Conservation (phyloP, 2,888 invertebrate species). For the Galeruca laticollis region DNA sequence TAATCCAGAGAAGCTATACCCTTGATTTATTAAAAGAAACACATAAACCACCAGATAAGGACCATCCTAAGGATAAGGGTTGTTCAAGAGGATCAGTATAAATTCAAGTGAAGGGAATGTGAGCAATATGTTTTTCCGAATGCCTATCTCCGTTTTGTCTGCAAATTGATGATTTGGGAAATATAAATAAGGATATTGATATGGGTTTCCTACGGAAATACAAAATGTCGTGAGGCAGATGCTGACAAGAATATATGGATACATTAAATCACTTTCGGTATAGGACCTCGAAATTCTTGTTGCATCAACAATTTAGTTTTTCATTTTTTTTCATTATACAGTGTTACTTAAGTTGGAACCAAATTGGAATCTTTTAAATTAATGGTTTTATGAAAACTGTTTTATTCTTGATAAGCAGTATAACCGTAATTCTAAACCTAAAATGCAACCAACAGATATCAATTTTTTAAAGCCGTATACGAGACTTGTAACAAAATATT, state of each 20-base stretch:
- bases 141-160: constrained; percentile 38
- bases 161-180: constrained; percentile 47
- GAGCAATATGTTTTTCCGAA: constrained; percentile 48
- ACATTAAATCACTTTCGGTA: too few relatives aligned
- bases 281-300: not conserved
- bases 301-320: too few relatives aligned
- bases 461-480: too few relatives aligned
- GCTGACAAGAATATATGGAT: too few relatives aligned
- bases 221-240: not conserved
- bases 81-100: constrained; percentile 50
- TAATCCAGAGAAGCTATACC: constrained; percentile 11
- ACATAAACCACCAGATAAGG: constrained; percentile 45
- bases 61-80: constrained; percentile 45
- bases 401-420: too few relatives aligned
- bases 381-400: too few relatives aligned
- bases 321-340: too few relatives aligned
- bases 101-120: constrained; percentile 46
- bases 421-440: too few relatives aligned
- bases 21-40: constrained; percentile 38
- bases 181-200: constrained; percentile 36
- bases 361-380: too few relatives aligned
- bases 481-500: too few relatives aligned
- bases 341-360: too few relatives aligned
- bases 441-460: too few relatives aligned
- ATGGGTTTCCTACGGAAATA: not conserved